These are phyloP conservation scores for Phycodurus eques DNA, from an alignment of 2,113 vertebrate species.

Conservation along the genomic window DNA sequence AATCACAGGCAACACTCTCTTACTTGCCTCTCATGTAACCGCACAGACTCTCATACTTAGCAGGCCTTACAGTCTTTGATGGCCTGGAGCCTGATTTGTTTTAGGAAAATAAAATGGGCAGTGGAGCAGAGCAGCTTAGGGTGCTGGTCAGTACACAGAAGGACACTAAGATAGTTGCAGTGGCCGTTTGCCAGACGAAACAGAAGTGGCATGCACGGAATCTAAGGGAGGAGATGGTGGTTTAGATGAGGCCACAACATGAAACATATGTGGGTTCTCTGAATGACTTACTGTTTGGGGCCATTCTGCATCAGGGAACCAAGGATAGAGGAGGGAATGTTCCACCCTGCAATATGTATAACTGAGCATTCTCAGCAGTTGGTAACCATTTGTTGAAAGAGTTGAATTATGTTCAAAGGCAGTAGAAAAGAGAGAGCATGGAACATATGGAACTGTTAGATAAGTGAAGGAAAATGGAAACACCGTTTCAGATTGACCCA, in stretches of 20 bases:
- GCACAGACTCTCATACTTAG: conserved; percentile 25
- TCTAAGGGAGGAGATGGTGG: conserved; percentile 52
- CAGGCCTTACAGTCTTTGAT: conserved; percentile 39
- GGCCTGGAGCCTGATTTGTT: conserved; percentile 52
- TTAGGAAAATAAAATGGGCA: conserved; percentile 59
- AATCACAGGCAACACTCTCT: conserved; percentile 62
- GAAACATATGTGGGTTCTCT: conserved; percentile 59
- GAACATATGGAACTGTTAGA: conserved; percentile 58
- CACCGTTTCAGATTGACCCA: conserved; percentile 17
- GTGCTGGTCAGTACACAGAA: conserved; percentile 46
- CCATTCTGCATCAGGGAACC: conserved; percentile 41
- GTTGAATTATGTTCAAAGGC: conserved; percentile 45
- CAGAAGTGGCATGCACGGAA: conserved; percentile 67
- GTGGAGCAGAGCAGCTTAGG: conserved; percentile 26
- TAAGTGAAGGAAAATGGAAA: conserved; percentile 59
- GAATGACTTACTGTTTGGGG: conserved; percentile 64
- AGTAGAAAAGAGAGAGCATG: conserved; percentile 44
- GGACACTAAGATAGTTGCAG: conserved; percentile 52
- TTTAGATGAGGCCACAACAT: conserved; percentile 51
- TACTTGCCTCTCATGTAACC: conserved; percentile 52
- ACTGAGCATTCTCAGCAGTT: conserved; percentile 60
- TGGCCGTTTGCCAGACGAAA: conserved; percentile 63
- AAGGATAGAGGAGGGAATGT: conserved; percentile 17
- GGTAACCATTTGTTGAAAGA: conserved; percentile 65
- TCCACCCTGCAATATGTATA: conserved; percentile 30